Base-by-base conservation (phyloP, 2,888 invertebrate genomes). In the Elmis aenea region DNA sequence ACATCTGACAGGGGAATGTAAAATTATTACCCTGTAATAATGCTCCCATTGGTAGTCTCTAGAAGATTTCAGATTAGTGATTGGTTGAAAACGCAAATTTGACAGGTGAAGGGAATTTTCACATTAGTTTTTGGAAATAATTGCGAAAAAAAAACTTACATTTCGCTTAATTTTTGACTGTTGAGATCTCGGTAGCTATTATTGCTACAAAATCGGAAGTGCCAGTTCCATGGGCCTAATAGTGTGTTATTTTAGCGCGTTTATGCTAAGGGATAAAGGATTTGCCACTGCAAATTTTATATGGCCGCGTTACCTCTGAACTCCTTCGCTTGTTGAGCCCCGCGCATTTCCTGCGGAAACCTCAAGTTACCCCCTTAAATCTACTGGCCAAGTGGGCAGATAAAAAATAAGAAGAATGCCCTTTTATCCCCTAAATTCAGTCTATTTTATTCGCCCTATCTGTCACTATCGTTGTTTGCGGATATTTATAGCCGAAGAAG, bases 391-490 rank as follows among this genome's bases (percentile, higher is more conserved):
- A 61, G 58, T 59, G 57, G 55, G 55, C 59, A 55, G 58, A 57
- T 59, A 56, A 55, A 57, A 58, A 55, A 56, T 54, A 54, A 54
- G 51, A 54, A 55, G 46, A 52, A 51, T 54, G 52, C 55, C 56
- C 57, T 59, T 57, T 58, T 56, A 57, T 57, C 54, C 56, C 56
- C 50, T 55, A 50, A 54, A 58, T 51, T 54, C 57, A 48, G 55
- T 58, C 55, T 53, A 54, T 59, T 60, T 60, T 59, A 59, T 60
- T 51, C 54, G 54, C 50, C 51, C 58, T 55, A 59, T 61, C 58
- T 61, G 61, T 59, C 59, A 55, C 54, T 54, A 59, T 59, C 57
- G 59, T 52, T 55, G 54, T 58, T 57, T 51, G 46, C 42, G 51
- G 51, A 58, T 58, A 59, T 59, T 57, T 59, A 53, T 57, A 51